These are phyloP conservation scores for Cynodonichthys magdalenae DNA, from an alignment of 2,797 vertebrate species.

Conservation along the genomic window DNA sequence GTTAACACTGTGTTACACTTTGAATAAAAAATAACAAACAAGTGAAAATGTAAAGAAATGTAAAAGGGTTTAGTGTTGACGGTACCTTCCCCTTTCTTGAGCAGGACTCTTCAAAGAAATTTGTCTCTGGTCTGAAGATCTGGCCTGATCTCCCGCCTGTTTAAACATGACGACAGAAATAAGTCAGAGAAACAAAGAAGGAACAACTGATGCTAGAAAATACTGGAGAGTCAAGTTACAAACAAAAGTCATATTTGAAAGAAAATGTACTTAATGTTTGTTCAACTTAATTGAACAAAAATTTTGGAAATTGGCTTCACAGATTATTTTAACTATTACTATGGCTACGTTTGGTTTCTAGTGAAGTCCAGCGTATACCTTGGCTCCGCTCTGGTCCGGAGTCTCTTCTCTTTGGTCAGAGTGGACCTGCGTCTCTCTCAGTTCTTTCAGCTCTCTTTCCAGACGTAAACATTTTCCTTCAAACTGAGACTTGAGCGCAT, in stretches of 20 bases:
- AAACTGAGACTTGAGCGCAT: conserved; percentile 93
- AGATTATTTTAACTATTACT: background rate
- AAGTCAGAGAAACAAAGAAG: background rate
- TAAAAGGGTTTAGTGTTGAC: background rate
- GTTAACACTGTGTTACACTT: background rate
- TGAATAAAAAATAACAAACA: background rate
- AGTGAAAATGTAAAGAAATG: background rate
- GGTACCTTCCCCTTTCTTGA: conserved; percentile 93
- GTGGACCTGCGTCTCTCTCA: conserved; percentile 87
- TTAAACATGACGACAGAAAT: background rate
- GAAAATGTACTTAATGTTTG: no score
- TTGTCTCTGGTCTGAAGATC: conserved; percentile 83
- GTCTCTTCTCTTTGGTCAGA: conserved; percentile 89
- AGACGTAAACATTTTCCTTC: conserved; percentile 90
- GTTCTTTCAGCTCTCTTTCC: conserved; percentile 88
- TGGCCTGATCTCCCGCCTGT: conserved; percentile 84
- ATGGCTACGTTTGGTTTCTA: background rate
- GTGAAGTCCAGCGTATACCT: conserved; percentile 75
- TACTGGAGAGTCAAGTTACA: background rate
- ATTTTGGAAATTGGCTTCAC: background rate
- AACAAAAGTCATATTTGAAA: background rate
- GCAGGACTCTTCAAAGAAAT: conserved; percentile 90
- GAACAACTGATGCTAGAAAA: background rate
- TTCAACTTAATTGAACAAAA: background rate
- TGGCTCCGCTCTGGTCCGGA: conserved; percentile 86